A percentile compares a stretch with the other conserved stretches of the same genome.
These are phyloP conservation scores for Masnerella sp. DNA, from an alignment of 2,888 invertebrate genomes.

Conservation along the genomic window DNA sequence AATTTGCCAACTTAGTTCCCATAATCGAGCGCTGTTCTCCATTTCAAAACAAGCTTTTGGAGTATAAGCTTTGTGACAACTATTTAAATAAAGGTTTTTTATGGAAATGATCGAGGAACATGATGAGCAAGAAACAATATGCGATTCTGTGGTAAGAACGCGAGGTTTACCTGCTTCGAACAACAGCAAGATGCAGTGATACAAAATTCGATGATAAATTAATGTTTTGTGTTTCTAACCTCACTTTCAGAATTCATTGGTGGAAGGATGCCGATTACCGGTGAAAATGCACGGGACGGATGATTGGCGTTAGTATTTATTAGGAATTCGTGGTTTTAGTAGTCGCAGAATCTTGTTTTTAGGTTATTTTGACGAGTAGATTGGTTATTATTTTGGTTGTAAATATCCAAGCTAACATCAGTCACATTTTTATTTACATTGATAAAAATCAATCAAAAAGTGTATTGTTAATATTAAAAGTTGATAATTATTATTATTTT, in stretches of 20 bases:
- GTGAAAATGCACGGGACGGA: conserved; percentile 95
- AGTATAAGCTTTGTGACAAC: background rate
- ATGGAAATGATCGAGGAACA: conserved; percentile 76
- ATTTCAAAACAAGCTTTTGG: conserved; percentile 2
- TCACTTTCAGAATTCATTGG: conserved; percentile 85
- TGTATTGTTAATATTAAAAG: no score
- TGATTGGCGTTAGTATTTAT: conserved; percentile 89
- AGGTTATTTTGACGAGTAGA: no score
- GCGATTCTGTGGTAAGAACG: conserved; percentile 88
- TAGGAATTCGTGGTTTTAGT: no score
- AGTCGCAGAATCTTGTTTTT: background rate
- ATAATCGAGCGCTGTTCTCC: background rate
- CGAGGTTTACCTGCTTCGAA: conserved; percentile 1
- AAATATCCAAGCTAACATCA: no score
- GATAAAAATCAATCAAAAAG: no score
- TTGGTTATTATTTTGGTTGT: no score
- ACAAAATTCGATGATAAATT: background rate
- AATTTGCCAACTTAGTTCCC: background rate
- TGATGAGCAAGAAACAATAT: conserved; percentile 82
- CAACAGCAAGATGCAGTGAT: background rate
- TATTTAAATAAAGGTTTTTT: conserved; percentile 9
- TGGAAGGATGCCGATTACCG: conserved; percentile 97
- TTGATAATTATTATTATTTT: no score
- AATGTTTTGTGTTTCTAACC: conserved; percentile 68
- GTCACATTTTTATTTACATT: no score